Percentiles rank a stretch among this genome's conserved stretches.
Evolutionary conservation across 37 sponge, comb jelly and placozoan species (phyloP).

Genomic region (Hexactinellida sp.): DNA sequence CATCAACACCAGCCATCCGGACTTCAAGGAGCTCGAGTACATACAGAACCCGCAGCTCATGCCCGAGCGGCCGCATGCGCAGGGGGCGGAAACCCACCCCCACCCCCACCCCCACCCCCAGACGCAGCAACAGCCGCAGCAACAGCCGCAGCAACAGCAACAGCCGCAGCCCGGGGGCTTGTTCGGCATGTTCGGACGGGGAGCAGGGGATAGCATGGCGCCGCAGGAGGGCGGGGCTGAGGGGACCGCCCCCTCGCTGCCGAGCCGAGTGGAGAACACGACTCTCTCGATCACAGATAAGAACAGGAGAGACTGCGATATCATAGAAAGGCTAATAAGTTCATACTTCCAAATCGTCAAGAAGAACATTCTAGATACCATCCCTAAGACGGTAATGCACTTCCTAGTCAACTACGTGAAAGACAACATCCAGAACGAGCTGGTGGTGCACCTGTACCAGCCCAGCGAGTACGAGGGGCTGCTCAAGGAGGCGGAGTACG

Average conservation of each 20-base stretch:
- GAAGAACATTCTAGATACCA: slow-evolving; percentile 84
- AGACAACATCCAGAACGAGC: slow-evolving; percentile 64
- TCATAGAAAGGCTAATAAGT: slow-evolving; percentile 56
- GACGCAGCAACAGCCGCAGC: background rate
- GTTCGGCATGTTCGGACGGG: background rate
- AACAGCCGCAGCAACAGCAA: background rate
- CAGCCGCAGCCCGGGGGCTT: background rate
- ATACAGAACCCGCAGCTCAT: background rate
- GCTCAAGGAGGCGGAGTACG: background rate
- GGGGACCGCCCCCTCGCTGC: background rate
- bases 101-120: background rate
- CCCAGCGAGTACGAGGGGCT: background rate
- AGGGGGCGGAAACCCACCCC: background rate
- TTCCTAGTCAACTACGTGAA: slow-evolving; percentile 83
- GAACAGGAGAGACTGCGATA: background rate
- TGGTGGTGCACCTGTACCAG: slow-evolving; percentile 79
- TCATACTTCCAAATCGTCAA: slow-evolving; percentile 85
- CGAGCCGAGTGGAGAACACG: background rate
- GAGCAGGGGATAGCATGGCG: background rate
- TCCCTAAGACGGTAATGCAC: slow-evolving; percentile 95
- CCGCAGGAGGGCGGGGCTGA: background rate
- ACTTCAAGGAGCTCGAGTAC: slow-evolving; percentile 32
- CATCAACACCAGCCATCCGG: slow-evolving; percentile 99
- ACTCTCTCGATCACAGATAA: background rate
- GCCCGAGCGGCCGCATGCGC: background rate